Base-by-base conservation (phyloP, 2,888 invertebrate species). In the Drosophila algonquin region DNA sequence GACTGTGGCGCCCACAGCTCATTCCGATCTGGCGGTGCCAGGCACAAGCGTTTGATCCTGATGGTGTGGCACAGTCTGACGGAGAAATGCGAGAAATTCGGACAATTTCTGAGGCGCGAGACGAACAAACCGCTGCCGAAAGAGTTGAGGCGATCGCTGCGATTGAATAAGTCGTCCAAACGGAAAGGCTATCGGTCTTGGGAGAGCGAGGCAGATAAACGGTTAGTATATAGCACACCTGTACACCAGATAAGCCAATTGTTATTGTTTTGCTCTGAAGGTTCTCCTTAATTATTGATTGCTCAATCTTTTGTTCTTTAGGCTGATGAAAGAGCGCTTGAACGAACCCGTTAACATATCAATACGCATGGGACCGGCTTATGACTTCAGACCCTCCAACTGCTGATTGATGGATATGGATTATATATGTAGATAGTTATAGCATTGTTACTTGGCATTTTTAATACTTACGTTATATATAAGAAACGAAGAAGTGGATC, bases 161-260 rank as follows among this genome's bases (percentile, higher is more conserved):
- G 87, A 47, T 71, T 90, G 27, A 90, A 90, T 73, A 90, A 90
- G 62, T 90, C 90, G 61, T 84, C 89, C 3, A 81, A 73, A 44
- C 79, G 81, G 27, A 90, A 90, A 63, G 90, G 90, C 48, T 90
- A 90, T 80, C 81, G 77, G 52, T 65, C 76, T 35, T 87, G 84
- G 53, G 74, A 90, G 67, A 90, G 65, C 56, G 90, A 90, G 46
- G 89, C 87, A 65, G 91, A 90, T 76, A 87, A 89, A 80, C 88
- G 89, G 91, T 73, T 65, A 63, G 79, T 18, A 0, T 16, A 21
- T 35, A n/a, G 30, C 7, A 30, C 30, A 30, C 30, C 30, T 30
- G 8, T 24, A 3, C 1, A 63, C 47, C n/a, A 51, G 87, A 81
- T 81, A 83, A 86, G 84, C 73, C 47, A 52, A 46, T 57, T 51